phyloP scores from a whole-genome alignment of 1,140 invertebrate genomes.

The Drosophila mauritiana region DNA sequence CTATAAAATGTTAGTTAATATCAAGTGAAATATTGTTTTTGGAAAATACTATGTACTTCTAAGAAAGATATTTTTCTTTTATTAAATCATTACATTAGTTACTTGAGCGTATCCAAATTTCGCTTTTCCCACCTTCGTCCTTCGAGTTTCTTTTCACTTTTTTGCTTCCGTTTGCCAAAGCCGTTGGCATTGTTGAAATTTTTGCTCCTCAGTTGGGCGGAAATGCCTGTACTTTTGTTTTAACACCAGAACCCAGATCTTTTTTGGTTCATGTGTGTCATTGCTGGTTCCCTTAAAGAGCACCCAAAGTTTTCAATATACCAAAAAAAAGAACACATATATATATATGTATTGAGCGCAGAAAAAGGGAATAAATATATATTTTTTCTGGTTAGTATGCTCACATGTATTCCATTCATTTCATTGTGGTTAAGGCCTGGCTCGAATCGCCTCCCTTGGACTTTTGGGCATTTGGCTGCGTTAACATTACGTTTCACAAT shows the following conservation, averaged over 20 bases:
- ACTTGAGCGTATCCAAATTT: conserved; percentile 20
- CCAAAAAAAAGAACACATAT: background rate
- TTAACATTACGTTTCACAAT: conserved; percentile 66
- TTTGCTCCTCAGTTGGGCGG: conserved; percentile 44
- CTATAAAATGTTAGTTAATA: too few relatives aligned
- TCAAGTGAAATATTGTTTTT: too few relatives aligned
- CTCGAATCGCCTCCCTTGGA: conserved; percentile 47
- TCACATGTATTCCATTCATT: conserved; percentile 60
- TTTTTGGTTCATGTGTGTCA: conserved; percentile 26
- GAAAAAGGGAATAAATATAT: conserved; percentile 32
- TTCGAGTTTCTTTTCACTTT: background rate
- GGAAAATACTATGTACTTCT: background rate
- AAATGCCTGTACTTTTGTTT: conserved; percentile 59
- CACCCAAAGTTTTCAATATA: conserved; percentile 21
- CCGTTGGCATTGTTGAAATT: conserved; percentile 63
- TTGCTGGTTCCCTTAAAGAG: conserved; percentile 31
- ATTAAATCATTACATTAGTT: too few relatives aligned
- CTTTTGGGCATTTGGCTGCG: conserved; percentile 67
- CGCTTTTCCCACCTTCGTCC: background rate
- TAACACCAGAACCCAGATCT: conserved; percentile 16
- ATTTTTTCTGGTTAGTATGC: conserved; percentile 44
- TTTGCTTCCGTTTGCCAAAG: conserved; percentile 17
- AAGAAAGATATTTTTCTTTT: too few relatives aligned
- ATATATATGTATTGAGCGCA: background rate
- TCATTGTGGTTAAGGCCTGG: conserved; percentile 67